Conservation (phyloP, 1,140 invertebrate genomes). For the Bathynomus jamesi region DNA sequence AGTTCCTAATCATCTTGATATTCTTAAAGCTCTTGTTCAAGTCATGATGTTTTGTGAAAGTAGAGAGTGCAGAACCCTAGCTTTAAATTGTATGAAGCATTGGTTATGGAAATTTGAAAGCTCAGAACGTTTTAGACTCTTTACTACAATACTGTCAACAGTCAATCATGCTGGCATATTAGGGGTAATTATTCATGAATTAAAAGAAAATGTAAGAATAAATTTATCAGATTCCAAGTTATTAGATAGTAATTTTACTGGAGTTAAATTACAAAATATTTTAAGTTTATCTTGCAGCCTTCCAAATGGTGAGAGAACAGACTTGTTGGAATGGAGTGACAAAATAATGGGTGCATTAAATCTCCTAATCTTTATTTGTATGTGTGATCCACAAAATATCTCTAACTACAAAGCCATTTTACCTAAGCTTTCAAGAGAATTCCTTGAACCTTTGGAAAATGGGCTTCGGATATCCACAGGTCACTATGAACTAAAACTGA, state of each 20-base stretch:
- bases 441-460: neutral
- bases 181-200: neutral
- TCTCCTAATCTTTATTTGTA: neutral
- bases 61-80: neutral
- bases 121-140: neutral
- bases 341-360: neutral
- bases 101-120: neutral
- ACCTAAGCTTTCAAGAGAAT: neutral
- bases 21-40: neutral
- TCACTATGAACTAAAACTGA: neutral
- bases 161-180: neutral
- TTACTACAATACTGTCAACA: neutral
- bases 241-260: neutral
- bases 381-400: neutral
- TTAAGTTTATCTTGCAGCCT: neutral
- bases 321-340: neutral
- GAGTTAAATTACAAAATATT: neutral
- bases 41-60: neutral
- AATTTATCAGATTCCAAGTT: neutral
- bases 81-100: neutral
- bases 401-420: neutral
- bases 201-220: neutral
- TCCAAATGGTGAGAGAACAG: neutral
- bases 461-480: neutral
- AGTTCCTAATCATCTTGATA: neutral